Evolutionary conservation across 92 coral and sea anemone species (phyloP).

Genomic region (Ricordea florida): DNA sequence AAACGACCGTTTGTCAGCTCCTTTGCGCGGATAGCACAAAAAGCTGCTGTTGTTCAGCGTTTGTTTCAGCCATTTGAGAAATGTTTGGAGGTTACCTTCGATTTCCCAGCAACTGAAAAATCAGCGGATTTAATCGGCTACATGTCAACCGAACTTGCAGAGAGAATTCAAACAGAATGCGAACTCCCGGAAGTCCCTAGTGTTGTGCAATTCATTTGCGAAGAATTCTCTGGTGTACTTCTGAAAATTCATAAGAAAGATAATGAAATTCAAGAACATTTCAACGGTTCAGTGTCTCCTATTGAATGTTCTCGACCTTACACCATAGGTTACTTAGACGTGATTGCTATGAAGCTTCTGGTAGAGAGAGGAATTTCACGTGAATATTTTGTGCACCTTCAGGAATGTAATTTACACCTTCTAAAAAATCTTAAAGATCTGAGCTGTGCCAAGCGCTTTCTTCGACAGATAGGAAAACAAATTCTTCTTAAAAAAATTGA

Average conservation of each 20-base stretch:
- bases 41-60: conserved; percentile 67
- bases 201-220: conserved; percentile 64
- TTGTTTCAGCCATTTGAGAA: conserved; percentile 65
- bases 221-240: conserved; percentile 64
- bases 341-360: conserved; percentile 45
- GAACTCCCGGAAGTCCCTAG: conserved; percentile 21
- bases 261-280: no score
- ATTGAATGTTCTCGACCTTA: conserved; percentile 47
- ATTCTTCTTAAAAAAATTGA: background rate
- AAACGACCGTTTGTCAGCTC: no score
- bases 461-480: background rate
- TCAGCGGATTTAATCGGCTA: conserved; percentile 79
- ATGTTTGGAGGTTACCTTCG: conserved; percentile 53
- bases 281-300: no score
- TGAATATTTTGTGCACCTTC: conserved; percentile 30
- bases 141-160: conserved; percentile 64
- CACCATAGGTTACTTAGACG: conserved; percentile 48
- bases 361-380: conserved; percentile 14
- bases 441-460: conserved; percentile 6
- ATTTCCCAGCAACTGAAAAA: conserved; percentile 53
- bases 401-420: background rate
- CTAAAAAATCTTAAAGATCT: conserved; percentile 3
- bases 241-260: conserved; percentile 13
- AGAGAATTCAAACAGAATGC: conserved; percentile 17
- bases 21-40: conserved; percentile 50